Conservation (phyloP, 2,888 invertebrate genomes). For the Hydropsyche betteni region DNA sequence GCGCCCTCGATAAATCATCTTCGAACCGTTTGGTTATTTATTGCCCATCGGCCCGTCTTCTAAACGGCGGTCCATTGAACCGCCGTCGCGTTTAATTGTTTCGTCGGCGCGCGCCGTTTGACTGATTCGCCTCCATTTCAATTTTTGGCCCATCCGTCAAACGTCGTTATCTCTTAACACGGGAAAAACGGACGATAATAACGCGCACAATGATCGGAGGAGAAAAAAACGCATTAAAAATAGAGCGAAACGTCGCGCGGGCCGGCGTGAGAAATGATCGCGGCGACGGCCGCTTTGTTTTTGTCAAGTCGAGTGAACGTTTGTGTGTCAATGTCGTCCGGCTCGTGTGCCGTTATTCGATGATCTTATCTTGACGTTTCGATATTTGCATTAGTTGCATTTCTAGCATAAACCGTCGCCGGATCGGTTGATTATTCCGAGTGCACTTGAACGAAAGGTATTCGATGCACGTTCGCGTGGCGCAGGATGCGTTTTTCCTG, state of each 20-base stretch:
- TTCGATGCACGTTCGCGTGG: no score
- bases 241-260: no score
- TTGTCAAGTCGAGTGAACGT: slow-evolving; percentile 2
- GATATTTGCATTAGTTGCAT: slow-evolving; percentile 5
- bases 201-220: no score
- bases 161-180: not conserved
- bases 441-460: no score
- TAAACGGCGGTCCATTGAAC: slow-evolving; percentile 45
- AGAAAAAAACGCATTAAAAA: no score
- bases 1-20: slow-evolving; percentile 41
- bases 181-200: no score
- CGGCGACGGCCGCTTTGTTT: slow-evolving; percentile 12
- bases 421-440: not conserved
- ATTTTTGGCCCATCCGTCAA: not conserved
- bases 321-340: slow-evolving; percentile 37
- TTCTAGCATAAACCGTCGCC: not conserved
- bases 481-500: no score
- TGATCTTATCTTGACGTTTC: not conserved
- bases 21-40: slow-evolving; percentile 45
- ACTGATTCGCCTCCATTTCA: slow-evolving; percentile 16
- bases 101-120: slow-evolving; percentile 8
- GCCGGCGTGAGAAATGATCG: not conserved
- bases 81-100: slow-evolving; percentile 48
- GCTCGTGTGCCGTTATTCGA: not conserved
- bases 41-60: slow-evolving; percentile 46